Conservation (phyloP, 2,888 invertebrate genomes). For the Protonemura montana region DNA sequence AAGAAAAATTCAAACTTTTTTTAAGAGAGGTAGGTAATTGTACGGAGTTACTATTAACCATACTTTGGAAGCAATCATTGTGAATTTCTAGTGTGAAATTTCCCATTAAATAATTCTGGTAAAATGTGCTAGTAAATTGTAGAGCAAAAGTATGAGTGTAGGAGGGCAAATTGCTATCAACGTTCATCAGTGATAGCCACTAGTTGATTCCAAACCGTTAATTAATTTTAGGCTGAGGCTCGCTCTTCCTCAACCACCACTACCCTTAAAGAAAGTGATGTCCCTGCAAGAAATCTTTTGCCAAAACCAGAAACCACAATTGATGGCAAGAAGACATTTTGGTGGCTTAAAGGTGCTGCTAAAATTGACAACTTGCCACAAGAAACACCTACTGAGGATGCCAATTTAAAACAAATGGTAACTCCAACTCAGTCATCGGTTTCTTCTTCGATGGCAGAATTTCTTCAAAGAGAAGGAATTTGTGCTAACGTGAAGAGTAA, state of each 20-base stretch:
- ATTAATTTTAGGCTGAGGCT: neutral
- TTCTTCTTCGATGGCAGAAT: constrained; percentile 44
- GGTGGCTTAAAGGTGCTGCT: constrained; percentile 24
- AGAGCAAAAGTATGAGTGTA: too few species aligned
- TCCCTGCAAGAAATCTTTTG: neutral
- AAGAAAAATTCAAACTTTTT: constrained; percentile 30
- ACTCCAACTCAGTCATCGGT: constrained; percentile 29
- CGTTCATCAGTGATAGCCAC: neutral
- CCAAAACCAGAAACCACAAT: neutral
- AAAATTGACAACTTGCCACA: neutral
- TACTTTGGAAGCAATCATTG: too few species aligned
- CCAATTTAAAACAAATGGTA: neutral
- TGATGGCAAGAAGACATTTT: constrained; percentile 25
- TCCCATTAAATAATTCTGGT: too few species aligned
- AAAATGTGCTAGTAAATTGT: too few species aligned
- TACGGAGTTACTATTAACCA: too few species aligned
- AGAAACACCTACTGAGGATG: neutral
- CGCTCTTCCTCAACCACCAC: neutral
- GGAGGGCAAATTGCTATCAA: too few species aligned
- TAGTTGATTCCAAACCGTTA: neutral
- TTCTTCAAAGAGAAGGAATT: constrained; percentile 42
- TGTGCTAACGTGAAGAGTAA: constrained; percentile 12
- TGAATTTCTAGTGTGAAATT: too few species aligned
- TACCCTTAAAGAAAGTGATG: neutral
- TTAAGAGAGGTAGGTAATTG: constrained; percentile 23